Evolutionary conservation across 2,113 vertebrate genomes (phyloP).

Genomic region (Sterna hirundo): DNA sequence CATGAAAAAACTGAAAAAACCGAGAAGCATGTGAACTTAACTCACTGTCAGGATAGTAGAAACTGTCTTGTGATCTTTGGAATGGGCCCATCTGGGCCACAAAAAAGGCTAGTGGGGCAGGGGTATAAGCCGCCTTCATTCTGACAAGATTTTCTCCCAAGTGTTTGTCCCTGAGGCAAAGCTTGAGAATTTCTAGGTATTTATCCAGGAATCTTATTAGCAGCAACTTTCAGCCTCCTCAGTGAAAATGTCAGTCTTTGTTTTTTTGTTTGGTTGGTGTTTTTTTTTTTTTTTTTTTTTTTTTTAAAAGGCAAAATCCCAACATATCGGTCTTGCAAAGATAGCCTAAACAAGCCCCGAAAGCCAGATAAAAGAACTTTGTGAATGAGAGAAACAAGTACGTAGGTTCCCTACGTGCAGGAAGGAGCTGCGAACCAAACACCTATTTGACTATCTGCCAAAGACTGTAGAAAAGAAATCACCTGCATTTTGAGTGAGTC

Average conservation of each 20-base stretch:
- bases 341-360: background rate
- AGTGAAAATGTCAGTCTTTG: background rate
- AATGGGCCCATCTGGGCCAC: background rate
- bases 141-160: background rate
- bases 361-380: background rate
- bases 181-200: background rate
- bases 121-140: background rate
- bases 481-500: background rate
- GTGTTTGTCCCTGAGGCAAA: background rate
- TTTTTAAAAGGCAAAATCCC: background rate
- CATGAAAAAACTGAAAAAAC: background rate
- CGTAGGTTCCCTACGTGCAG: background rate
- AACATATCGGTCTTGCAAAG: background rate
- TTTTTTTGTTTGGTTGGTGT: too few relatives aligned
- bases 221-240: background rate
- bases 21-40: background rate
- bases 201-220: background rate
- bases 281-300: too few relatives aligned
- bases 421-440: background rate
- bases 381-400: background rate
- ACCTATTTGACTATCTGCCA: background rate
- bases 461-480: background rate
- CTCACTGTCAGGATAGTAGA: background rate
- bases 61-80: background rate
- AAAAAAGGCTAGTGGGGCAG: accelerated